phyloP scores from a whole-genome alignment of 2,113 vertebrate species.

The Phalacrocorax aristotelis region DNA sequence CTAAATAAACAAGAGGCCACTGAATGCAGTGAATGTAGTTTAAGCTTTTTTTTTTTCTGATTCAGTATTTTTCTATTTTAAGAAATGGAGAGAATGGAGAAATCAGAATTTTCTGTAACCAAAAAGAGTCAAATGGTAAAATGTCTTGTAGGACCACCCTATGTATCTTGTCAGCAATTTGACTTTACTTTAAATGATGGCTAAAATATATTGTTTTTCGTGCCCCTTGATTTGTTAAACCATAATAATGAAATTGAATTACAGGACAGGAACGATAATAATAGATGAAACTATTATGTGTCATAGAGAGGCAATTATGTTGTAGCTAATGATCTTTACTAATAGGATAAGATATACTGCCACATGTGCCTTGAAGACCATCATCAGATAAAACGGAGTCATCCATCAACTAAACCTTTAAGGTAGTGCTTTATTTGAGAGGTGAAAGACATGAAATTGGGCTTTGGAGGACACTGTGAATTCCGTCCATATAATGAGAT shows the following conservation, averaged over 20 bases:
- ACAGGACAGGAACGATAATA: constrained; percentile 17
- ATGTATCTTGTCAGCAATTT: neutral
- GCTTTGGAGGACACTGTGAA: constrained; percentile 43
- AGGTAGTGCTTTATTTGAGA: constrained; percentile 70
- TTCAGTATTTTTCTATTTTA: neutral
- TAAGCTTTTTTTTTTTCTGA: fast-evolving
- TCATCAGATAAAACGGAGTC: constrained; percentile 16
- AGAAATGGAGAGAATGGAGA: neutral
- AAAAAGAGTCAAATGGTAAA: neutral
- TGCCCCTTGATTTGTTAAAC: constrained; percentile 50
- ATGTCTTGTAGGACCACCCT: neutral
- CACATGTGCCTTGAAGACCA: constrained; percentile 52
- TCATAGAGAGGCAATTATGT: constrained; percentile 49
- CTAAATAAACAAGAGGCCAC: neutral
- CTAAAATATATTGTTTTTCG: constrained; percentile 49
- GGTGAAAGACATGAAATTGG: constrained; percentile 67
- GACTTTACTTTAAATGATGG: constrained; percentile 29
- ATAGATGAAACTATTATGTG: constrained; percentile 45
- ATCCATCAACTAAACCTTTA: constrained; percentile 66
- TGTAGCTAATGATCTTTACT: constrained; percentile 67
- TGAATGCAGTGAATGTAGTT: neutral
- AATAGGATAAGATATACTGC: constrained; percentile 60
- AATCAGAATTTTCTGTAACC: neutral
- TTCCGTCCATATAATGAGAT: constrained; percentile 51
- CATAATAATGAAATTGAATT: constrained; percentile 58